These are phyloP conservation scores for Tympanuchus pallidicinctus DNA, from an alignment of 2,113 vertebrate species.

Conservation along the genomic window DNA sequence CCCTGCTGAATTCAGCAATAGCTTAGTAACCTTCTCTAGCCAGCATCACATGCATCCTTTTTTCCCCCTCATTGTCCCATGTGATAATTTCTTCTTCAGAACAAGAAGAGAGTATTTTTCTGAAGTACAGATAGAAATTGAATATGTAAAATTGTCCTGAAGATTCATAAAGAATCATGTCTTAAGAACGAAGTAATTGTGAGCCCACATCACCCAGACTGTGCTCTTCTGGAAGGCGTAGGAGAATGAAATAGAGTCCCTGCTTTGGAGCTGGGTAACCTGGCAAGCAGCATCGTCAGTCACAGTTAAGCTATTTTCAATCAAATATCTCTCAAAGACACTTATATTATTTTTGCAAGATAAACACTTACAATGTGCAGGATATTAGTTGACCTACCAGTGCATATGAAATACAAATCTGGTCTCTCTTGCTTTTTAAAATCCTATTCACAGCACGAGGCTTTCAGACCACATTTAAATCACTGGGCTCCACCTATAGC, in stretches of 20 bases:
- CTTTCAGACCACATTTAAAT: background rate
- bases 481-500: background rate
- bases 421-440: background rate
- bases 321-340: background rate
- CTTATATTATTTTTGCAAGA: background rate
- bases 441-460: background rate
- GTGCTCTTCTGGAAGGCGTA: background rate
- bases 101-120: constrained; percentile 2
- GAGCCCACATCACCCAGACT: background rate
- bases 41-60: background rate
- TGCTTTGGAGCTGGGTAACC: constrained; percentile 3
- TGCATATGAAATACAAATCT: background rate
- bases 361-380: background rate
- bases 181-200: background rate
- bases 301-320: background rate
- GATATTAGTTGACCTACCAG: background rate
- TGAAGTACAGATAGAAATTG: constrained; percentile 33
- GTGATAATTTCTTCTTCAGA: constrained; percentile 25
- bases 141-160: constrained; percentile 4
- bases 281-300: background rate
- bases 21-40: background rate
- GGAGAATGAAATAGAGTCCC: background rate
- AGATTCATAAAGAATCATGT: background rate
- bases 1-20: background rate
- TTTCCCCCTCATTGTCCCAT: background rate